Base-by-base conservation (phyloP, 2,888 invertebrate genomes). In the Sympetrum striolatum region DNA sequence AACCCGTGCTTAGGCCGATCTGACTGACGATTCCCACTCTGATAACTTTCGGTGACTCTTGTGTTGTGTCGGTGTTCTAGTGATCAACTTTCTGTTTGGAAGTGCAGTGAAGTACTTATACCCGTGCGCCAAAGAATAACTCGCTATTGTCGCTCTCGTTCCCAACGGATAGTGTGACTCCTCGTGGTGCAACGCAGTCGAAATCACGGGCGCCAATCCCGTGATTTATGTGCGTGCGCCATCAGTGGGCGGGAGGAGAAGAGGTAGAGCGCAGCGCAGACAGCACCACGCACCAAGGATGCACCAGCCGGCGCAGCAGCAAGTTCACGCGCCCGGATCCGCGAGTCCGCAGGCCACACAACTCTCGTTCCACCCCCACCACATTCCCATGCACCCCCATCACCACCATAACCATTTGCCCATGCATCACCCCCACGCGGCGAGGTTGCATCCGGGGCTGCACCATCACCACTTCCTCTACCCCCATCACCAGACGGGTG, bases 281-380 rank as follows among this genome's bases (percentile, higher is more conserved):
- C 44, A 48, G 81, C 25, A 48, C 25, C 53, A 86, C 35, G 58
- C 37, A 18, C 58, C 86, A 5, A 86, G 86, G 86, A 86, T 86
- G 86, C 86, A 86, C 60, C 86, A 86, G 86, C 86, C 86, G 37
- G 86, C 86, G 25, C 86, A 86, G 86, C 86, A 86, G 86, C 86
- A 86, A 39, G 86, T 86, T 37, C 86, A 86, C 86, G 86, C 86
- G 37, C 86, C 86, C 86, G 86, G 86, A 6, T 86, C 86, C 22
- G 86, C 86, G 60, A 86, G 86, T 60, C 86, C 86, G 60, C 86
- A 86, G 37, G 86, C 86, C 60, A 86, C 86, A n/a, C 86, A 86
- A 37, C 58, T 86, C 25, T 64, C 86, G 37, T 86, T 60, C n/a
- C 86, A 86, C 37, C 60, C 86, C 35, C 86, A 86, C 64, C 86